Conservation (phyloP, 2,113 vertebrate species). For the Cebidichthys violaceus region DNA sequence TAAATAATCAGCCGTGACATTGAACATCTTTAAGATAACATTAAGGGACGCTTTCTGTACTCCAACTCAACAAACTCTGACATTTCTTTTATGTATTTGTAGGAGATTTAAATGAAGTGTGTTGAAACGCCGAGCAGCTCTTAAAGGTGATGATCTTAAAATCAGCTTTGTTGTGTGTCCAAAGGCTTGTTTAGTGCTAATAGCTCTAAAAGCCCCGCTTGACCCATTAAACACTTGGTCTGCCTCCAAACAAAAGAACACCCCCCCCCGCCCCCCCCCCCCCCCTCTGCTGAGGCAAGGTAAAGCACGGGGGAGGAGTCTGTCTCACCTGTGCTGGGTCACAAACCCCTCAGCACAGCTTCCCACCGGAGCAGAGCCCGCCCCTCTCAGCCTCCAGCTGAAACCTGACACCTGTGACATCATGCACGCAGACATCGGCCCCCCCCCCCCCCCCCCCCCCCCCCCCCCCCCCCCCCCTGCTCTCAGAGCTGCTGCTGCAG, state of each 20-base stretch:
- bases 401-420: conserved; percentile 82
- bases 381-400: conserved; percentile 57
- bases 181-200: neutral
- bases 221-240: neutral
- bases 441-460: neutral
- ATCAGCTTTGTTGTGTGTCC: neutral
- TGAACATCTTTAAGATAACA: too few species aligned
- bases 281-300: neutral
- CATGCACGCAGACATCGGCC: conserved; percentile 57
- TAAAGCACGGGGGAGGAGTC: conserved; percentile 27
- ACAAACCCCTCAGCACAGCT: neutral
- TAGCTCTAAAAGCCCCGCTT: neutral
- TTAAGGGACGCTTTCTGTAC: too few species aligned
- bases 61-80: too few species aligned
- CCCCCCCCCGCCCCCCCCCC: neutral
- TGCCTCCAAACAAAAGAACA: conserved; percentile 3
- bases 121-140: neutral
- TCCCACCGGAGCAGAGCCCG: conserved; percentile 49
- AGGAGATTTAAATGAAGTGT: neutral
- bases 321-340: conserved; percentile 65
- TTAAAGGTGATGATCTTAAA: neutral
- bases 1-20: too few species aligned
- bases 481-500: conserved; percentile 52
- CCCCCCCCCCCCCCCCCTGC: conserved; percentile 13
- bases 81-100: neutral